Evolutionary conservation across 2,888 invertebrate species (phyloP).

Genomic region (Gordius sp.): DNA sequence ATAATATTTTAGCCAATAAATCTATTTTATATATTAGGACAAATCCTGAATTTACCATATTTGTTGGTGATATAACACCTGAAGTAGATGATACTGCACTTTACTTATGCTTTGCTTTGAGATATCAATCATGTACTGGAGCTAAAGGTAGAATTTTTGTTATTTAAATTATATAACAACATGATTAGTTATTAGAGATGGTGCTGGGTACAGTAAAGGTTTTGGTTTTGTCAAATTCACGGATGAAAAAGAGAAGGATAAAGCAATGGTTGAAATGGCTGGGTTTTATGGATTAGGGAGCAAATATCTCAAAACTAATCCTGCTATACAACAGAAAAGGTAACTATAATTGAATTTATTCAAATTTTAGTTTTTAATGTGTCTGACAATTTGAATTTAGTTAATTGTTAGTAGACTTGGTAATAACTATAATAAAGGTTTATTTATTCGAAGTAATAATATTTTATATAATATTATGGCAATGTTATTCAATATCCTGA

Average conservation of each 20-base stretch:
- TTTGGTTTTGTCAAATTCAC: constrained; percentile 8
- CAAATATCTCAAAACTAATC: not conserved
- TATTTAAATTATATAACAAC: no score
- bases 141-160: no score
- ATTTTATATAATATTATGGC: no score
- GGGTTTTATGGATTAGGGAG: not conserved
- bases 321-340: not conserved
- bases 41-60: constrained; percentile 6
- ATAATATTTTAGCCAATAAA: no score
- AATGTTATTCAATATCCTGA: no score
- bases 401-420: not conserved
- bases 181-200: constrained; percentile 8
- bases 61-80: constrained; percentile 7
- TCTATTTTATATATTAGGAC: not conserved
- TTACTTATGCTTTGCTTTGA: not conserved
- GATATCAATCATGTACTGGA: constrained; percentile 8
- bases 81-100: constrained; percentile 13
- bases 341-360: not conserved
- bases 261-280: constrained; percentile 7
- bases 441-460: no score
- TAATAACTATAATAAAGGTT: no score
- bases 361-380: not conserved
- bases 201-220: not conserved
- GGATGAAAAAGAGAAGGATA: not conserved
- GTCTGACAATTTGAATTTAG: not conserved